Percentiles rank a stretch among this genome's conserved stretches.
Evolutionary conservation across 2,797 vertebrate species (phyloP).

Genomic region (Spheniscus humboldti): DNA sequence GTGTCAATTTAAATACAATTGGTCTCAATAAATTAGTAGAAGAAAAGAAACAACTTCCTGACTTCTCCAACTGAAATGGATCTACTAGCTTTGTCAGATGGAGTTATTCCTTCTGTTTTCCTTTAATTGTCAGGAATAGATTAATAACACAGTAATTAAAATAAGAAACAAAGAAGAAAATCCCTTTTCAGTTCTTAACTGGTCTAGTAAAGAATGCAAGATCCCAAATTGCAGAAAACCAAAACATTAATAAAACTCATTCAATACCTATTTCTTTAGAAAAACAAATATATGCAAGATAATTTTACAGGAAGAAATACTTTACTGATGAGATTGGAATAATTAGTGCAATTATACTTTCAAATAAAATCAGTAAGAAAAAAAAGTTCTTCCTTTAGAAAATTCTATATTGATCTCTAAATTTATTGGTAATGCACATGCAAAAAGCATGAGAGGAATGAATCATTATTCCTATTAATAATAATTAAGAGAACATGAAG

Average conservation of each 20-base stretch:
- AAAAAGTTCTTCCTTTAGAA: neutral
- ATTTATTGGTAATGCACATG: neutral
- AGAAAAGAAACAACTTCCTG: neutral
- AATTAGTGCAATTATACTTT: neutral
- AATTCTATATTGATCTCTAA: neutral
- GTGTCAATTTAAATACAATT: neutral
- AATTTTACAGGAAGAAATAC: neutral
- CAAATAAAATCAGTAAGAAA: neutral
- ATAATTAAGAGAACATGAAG: neutral
- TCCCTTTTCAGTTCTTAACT: neutral
- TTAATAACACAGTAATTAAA: neutral
- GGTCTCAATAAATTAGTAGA: neutral
- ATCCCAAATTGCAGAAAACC: neutral
- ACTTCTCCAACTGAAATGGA: neutral
- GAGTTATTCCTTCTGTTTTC: neutral
- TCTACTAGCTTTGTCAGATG: neutral
- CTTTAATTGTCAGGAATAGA: neutral
- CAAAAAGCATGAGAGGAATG: neutral
- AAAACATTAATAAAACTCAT: neutral
- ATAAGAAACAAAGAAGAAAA: neutral
- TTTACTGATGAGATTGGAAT: neutral
- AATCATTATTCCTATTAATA: neutral
- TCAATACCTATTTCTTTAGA: neutral
- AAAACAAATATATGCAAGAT: neutral
- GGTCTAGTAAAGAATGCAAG: neutral